Evolutionary conservation across 2,888 invertebrate species (phyloP), one percentile per base, ranked within the genome.

Genomic region (Cerastoderma edule): DNA sequence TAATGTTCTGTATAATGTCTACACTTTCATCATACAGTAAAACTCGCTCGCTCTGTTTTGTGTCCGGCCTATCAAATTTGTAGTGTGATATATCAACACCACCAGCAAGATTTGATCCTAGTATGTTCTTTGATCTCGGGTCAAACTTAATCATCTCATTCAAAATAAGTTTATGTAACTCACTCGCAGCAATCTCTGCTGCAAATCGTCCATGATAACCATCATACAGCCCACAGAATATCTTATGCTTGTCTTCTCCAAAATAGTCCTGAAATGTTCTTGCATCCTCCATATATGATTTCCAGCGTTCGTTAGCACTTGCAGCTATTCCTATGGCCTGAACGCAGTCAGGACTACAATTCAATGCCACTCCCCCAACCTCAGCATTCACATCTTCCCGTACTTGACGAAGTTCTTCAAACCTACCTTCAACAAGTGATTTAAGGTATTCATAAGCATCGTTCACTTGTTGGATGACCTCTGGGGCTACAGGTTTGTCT

Each of bases 161-260:
- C 16, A 92, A 79, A 19, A 92, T 78, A 22, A 89, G 80, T 68
- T 87, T 87, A 75, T 92, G 92, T 6, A 92, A 73, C 69, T 92
- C 89, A 56, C 84, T 85, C 5, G 91, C 88, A 0, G 91, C 90
- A 16, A 90, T 83, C 64, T 90, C 88, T 0, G 92, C 90, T 50
- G 92, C 90, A 80, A 88, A 89, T 48, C 83, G 65, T 1, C 92
- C 92, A 84, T 91, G 88, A 71, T 92, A 89, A 4, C 92, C 92
- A 75, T 91, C 91, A 79, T 89, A 92, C 5, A 92, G 35, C 0
- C 85, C 92, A 64, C 91, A 71, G 65, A 88, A 92, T 70, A 89
- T 89, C 77, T 91, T 92, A 57, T 85, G 84, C 24, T 64, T 72
- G 68, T 92, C 91, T 13, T 89, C 89, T 0, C 91, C 91, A 83